phyloP scores from a whole-genome alignment of 1,140 invertebrate genomes.

The Papilio aristodemus region DNA sequence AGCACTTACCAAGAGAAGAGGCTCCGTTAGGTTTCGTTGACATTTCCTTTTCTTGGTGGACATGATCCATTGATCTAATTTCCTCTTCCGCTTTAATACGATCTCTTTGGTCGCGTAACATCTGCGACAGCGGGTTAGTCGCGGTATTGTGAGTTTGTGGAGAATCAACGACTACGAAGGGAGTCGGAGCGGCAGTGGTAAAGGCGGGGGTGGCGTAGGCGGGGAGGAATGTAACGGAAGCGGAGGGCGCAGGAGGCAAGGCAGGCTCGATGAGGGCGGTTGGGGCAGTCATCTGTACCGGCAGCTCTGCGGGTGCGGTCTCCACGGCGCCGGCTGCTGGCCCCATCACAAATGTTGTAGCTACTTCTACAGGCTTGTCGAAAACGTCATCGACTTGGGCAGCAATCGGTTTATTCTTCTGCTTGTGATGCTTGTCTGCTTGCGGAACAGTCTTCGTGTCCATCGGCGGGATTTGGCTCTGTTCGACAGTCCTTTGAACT shows the following conservation, averaged over 20 bases:
- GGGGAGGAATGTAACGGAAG: conserved; percentile 25
- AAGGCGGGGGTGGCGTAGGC: conserved; percentile 7
- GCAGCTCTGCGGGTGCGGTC: background rate
- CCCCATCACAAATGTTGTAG: conserved; percentile 25
- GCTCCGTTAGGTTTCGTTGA: conserved; percentile 56
- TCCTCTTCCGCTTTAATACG: conserved; percentile 56
- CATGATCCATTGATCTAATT: conserved; percentile 41
- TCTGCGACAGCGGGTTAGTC: conserved; percentile 44
- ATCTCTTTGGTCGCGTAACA: conserved; percentile 54
- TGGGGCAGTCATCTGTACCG: background rate
- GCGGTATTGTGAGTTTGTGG: conserved; percentile 37
- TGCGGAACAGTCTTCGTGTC: conserved; percentile 61
- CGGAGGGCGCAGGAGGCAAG: conserved; percentile 3
- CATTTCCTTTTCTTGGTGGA: conserved; percentile 46
- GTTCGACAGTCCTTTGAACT: conserved; percentile 62
- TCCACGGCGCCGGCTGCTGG: background rate
- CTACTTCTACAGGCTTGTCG: conserved; percentile 43
- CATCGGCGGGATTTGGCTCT: conserved; percentile 54
- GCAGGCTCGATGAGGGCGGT: background rate
- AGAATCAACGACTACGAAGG: conserved; percentile 2
- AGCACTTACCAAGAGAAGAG: conserved; percentile 32
- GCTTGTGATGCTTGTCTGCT: conserved; percentile 58
- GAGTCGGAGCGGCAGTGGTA: background rate
- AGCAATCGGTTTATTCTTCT: conserved; percentile 62
- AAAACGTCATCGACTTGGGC: conserved; percentile 55